phyloP scores from a whole-genome alignment of 1,140 invertebrate species.

The Aphaenogaster floridana region DNA sequence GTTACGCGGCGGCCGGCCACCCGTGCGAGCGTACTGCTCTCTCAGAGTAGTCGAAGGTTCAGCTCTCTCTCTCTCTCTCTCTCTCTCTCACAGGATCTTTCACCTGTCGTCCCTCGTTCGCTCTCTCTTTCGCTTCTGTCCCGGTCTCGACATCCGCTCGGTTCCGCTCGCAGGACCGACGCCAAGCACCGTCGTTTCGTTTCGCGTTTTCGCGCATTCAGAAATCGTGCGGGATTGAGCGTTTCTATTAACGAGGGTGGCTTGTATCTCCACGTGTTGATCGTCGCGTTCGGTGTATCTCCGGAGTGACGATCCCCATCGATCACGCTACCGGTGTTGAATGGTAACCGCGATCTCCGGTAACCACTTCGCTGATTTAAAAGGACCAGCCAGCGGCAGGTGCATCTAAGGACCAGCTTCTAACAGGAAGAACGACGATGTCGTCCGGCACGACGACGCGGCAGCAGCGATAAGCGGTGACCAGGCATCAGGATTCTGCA shows the following conservation, averaged over 20 bases:
- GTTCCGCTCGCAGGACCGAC: background rate
- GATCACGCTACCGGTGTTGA: background rate
- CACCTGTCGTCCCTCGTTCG: conserved; percentile 47
- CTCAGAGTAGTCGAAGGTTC: conserved; percentile 49
- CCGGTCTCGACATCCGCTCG: background rate
- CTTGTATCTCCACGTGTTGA: conserved; percentile 44
- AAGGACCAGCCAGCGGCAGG: background rate
- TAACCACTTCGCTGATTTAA: background rate
- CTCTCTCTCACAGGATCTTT: conserved; percentile 14
- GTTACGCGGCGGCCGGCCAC: conserved; percentile 86
- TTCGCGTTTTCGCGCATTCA: background rate
- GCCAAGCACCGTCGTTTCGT: background rate
- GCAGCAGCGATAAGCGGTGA: conserved; percentile 53
- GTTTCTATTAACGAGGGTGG: conserved; percentile 11
- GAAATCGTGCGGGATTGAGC: conserved; percentile 14
- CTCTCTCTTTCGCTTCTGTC: conserved; percentile 15
- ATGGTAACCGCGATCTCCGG: conserved; percentile 21
- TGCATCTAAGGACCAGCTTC: background rate
- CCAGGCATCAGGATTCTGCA: conserved; percentile 72
- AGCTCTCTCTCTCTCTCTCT: background rate
- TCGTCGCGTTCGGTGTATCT: conserved; percentile 35
- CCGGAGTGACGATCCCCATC: conserved; percentile 24
- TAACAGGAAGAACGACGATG: conserved; percentile 35
- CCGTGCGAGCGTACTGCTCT: conserved; percentile 80
- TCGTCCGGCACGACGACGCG: conserved; percentile 23